Base-by-base conservation (phyloP, 1,140 invertebrate species). In the Acromyrmex charruanus region DNA sequence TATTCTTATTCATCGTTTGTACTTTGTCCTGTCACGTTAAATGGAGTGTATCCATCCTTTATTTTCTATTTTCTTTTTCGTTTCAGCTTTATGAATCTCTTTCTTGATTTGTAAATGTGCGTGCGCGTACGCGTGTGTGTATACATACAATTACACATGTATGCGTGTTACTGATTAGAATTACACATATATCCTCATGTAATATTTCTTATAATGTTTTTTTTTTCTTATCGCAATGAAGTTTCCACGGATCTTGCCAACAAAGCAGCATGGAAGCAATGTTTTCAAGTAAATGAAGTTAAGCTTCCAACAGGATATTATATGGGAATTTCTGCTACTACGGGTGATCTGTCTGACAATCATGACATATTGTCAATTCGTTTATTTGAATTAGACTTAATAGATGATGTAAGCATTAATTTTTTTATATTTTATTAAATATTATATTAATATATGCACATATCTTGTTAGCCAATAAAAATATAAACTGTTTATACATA, bases 271-370 rank as follows among this genome's bases (percentile, higher is more conserved):
- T 99, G 99, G 99, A 98, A 98, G 92, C 97, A 98, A 92, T 99
- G 99, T 94, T 98, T 99, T 92, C 96, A 96, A 68, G 99, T 99
- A 0, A 96, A 97, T 88, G 98, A 98, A 80, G 97, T 99, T 3
- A 96, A 97, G 86, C 95, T 99, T 21, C 99, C 99, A 0, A 99
- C 99, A 14, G 98, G 98, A 1, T 99, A 99, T 95, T 99, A 97
- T 95, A 98, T 99, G 95, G 99, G 99, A 59, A 95, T 99, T 16
- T 98, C 98, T 0, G 98, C 99, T 16, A 99, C 99, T 1, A 99
- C 99, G 5, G 99, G 99, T 10, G 99, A 99, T 95, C 95, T 99
- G 68, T 98, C 97, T 66, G 99, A 99, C 96, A 99, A 98, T 94
- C 99, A 99, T 96, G 99, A 99, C 94, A 97, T 99, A 85, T 96